Conservation (phyloP, 2,113 vertebrate genomes). For the Geococcyx californianus region DNA sequence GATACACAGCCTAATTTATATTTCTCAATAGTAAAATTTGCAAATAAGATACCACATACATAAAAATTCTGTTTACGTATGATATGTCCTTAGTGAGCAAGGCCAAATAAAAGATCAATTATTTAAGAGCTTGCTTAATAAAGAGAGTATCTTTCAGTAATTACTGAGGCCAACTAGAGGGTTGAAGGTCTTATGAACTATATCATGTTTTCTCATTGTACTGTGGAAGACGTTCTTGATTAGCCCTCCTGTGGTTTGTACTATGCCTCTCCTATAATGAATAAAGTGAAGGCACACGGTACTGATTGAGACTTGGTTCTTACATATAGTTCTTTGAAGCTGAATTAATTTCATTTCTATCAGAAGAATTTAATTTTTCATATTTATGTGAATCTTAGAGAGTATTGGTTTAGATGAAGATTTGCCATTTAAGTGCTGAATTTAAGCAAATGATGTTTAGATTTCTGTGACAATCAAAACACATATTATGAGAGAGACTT, state of each 20-base stretch:
- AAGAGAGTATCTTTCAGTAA: constrained; percentile 55
- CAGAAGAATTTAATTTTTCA: background rate
- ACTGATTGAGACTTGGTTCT: background rate
- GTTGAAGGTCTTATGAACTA: constrained; percentile 60
- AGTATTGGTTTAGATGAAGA: background rate
- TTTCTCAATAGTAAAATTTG: constrained; percentile 33
- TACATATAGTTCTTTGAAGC: background rate
- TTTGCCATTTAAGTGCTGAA: background rate
- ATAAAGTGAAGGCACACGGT: background rate
- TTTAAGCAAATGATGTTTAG: background rate
- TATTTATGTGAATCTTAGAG: background rate
- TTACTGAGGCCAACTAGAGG: constrained; percentile 43
- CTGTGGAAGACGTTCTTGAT: constrained; percentile 22
- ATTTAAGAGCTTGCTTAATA: constrained; percentile 54
- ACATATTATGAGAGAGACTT: background rate
- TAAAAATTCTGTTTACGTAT: constrained; percentile 50
- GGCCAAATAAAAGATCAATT: constrained; percentile 46
- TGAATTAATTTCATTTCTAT: background rate
- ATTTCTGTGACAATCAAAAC: background rate
- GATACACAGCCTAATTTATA: constrained; percentile 4
- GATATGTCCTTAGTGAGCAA: constrained; percentile 33
- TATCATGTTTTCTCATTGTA: constrained; percentile 3
- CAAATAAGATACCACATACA: constrained; percentile 51
- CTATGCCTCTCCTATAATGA: constrained; percentile 1
- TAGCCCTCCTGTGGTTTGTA: constrained; percentile 39